A percentile compares a stretch with the other conserved stretches of the same genome.
Conservation (phyloP, 2,888 invertebrate species). For the Oxystoma pomonae region DNA sequence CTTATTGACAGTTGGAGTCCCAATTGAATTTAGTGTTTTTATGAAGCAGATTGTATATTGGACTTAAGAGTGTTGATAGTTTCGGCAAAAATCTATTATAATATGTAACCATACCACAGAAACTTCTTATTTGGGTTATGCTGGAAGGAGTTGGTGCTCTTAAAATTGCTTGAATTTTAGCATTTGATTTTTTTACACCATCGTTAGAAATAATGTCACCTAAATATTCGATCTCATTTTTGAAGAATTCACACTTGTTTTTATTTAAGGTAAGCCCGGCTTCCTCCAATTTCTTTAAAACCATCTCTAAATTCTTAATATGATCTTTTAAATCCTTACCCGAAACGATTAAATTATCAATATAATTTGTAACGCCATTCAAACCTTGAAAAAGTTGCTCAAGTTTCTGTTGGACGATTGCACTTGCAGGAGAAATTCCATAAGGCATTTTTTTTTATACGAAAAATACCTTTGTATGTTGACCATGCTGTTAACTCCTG, state of each 20-base stretch:
- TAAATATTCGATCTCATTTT: conserved; percentile 1
- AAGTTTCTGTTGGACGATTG: conserved; percentile 40
- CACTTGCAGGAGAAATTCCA: conserved; percentile 35
- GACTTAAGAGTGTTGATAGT: conserved; percentile 19
- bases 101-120: conserved; percentile 23
- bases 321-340: conserved; percentile 17
- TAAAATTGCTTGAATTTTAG: background rate
- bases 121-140: conserved; percentile 18
- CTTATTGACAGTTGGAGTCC: conserved; percentile 9
- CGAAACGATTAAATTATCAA: conserved; percentile 32
- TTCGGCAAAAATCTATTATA: conserved; percentile 24
- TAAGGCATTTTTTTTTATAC: conserved; percentile 29
- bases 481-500: background rate
- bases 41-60: conserved; percentile 22
- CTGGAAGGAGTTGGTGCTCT: conserved; percentile 16
- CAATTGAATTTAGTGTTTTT: conserved; percentile 17
- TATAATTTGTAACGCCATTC: conserved; percentile 29
- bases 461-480: background rate
- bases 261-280: conserved; percentile 19
- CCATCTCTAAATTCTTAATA: background rate
- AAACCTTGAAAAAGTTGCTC: conserved; percentile 22
- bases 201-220: conserved; percentile 9
- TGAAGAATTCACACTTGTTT: conserved; percentile 21
- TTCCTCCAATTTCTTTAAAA: conserved; percentile 18
- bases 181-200: conserved; percentile 2